phyloP scores from a whole-genome alignment of 2,888 invertebrate genomes.

The Harpalus rubripes region DNA sequence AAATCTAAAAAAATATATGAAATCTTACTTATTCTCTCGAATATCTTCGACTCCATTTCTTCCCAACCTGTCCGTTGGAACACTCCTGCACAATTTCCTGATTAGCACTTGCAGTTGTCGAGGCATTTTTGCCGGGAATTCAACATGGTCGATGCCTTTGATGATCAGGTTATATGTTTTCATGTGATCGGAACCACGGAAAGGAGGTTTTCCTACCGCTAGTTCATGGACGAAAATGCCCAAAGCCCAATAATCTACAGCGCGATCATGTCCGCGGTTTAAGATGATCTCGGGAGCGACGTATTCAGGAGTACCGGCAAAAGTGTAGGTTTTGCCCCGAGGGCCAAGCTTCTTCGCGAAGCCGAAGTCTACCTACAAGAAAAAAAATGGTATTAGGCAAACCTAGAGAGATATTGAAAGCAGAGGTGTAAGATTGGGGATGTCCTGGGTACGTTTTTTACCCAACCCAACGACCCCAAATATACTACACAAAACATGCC shows the following conservation, averaged over 20 bases:
- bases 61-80: constrained; percentile 93
- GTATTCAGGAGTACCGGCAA: constrained; percentile 96
- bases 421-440: no score
- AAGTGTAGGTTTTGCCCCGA: constrained; percentile 94
- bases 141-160: constrained; percentile 92
- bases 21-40: constrained; percentile 87
- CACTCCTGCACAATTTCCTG: constrained; percentile 90
- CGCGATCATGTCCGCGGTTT: constrained; percentile 89
- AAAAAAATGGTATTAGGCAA: no score
- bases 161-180: constrained; percentile 96
- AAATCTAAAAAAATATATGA: no score
- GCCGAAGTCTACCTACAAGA: constrained; percentile 90
- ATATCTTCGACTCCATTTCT: constrained; percentile 92
- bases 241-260: constrained; percentile 97
- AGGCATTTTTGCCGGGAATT: constrained; percentile 89
- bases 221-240: constrained; percentile 94
- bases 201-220: constrained; percentile 92
- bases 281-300: constrained; percentile 95
- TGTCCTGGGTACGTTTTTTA: no score
- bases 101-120: constrained; percentile 90
- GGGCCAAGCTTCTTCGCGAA: constrained; percentile 92
- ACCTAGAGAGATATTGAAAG: no score
- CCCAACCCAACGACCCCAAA: no score
- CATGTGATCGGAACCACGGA: constrained; percentile 94
- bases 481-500: no score